These are phyloP conservation scores for Platypus cylindrus DNA, from an alignment of 2,888 invertebrate species.

Conservation along the genomic window DNA sequence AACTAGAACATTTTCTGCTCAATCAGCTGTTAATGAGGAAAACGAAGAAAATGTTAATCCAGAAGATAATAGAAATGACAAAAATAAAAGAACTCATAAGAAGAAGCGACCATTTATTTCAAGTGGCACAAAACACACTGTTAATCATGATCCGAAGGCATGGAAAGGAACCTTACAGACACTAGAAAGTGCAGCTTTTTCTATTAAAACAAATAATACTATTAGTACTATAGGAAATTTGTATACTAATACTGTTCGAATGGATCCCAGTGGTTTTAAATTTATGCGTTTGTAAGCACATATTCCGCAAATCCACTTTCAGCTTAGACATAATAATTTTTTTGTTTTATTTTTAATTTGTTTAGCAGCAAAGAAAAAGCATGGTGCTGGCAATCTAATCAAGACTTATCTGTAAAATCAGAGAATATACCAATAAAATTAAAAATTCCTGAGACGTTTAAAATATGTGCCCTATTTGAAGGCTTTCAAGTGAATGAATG, in stretches of 20 bases:
- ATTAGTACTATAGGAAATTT: slow-evolving; percentile 25
- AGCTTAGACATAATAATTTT: neutral
- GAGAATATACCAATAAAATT: slow-evolving; percentile 2
- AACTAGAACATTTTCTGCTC: slow-evolving; percentile 24
- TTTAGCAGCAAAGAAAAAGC: slow-evolving; percentile 19
- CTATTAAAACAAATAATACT: slow-evolving; percentile 22
- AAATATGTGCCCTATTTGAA: slow-evolving; percentile 47
- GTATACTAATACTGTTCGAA: slow-evolving; percentile 22
- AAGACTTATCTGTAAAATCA: slow-evolving; percentile 7
- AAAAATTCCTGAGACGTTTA: slow-evolving; percentile 6
- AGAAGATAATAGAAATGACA: slow-evolving; percentile 16
- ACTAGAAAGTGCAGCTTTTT: slow-evolving; percentile 24
- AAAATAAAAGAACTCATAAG: slow-evolving; percentile 16
- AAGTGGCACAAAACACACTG: slow-evolving; percentile 20
- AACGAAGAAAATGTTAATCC: slow-evolving; percentile 16
- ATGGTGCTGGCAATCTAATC: slow-evolving; percentile 15
- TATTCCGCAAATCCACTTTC: neutral
- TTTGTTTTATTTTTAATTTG: slow-evolving; percentile 5
- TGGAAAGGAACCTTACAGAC: slow-evolving; percentile 20
- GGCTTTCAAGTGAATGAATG: slow-evolving; percentile 29
- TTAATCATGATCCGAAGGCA: slow-evolving; percentile 20
- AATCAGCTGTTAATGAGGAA: slow-evolving; percentile 6
- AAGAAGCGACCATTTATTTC: slow-evolving; percentile 19
- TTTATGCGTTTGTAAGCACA: slow-evolving; percentile 23
- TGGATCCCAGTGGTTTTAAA: slow-evolving; percentile 19